Evolutionary conservation across 2,797 vertebrate genomes (phyloP).

Genomic region (Serranus cabrilla): DNA sequence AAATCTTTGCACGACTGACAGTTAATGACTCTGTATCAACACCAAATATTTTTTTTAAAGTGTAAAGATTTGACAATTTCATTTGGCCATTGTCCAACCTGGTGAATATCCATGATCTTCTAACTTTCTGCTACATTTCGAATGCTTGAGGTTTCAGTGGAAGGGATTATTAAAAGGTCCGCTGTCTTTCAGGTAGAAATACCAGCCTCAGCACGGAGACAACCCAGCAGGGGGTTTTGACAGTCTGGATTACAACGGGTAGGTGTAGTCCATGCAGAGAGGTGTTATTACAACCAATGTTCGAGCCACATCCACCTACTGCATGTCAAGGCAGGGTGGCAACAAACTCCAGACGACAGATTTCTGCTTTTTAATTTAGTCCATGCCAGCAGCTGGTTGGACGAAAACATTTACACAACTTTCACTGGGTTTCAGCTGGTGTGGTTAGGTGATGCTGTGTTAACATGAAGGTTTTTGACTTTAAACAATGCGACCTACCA

Average conservation of each 20-base stretch:
- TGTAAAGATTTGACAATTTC: background rate
- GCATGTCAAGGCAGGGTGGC: conserved; percentile 49
- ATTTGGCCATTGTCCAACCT: conserved; percentile 9
- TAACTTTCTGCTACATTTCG: conserved; percentile 25
- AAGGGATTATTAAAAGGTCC: conserved; percentile 53
- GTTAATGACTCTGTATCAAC: background rate
- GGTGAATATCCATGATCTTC: conserved; percentile 3
- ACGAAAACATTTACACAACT: background rate
- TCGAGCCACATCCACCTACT: conserved; percentile 52
- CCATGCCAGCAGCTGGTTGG: background rate
- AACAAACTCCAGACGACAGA: conserved; percentile 17
- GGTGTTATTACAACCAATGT: conserved; percentile 54
- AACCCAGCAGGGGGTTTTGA: conserved; percentile 53
- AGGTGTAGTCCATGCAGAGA: conserved; percentile 45
- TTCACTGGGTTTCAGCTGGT: background rate
- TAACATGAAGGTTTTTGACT: no score
- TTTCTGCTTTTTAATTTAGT: conserved; percentile 14
- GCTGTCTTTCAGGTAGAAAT: conserved; percentile 41
- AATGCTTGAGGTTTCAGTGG: conserved; percentile 42
- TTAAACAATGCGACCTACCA: no score
- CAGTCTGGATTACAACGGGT: conserved; percentile 62
- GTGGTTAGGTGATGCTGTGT: no score
- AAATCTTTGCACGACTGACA: background rate
- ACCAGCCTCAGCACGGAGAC: conserved; percentile 38
- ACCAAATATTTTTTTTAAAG: background rate